Conservation (phyloP, 1,140 invertebrate species). For the Tetramorium parvispinum region DNA sequence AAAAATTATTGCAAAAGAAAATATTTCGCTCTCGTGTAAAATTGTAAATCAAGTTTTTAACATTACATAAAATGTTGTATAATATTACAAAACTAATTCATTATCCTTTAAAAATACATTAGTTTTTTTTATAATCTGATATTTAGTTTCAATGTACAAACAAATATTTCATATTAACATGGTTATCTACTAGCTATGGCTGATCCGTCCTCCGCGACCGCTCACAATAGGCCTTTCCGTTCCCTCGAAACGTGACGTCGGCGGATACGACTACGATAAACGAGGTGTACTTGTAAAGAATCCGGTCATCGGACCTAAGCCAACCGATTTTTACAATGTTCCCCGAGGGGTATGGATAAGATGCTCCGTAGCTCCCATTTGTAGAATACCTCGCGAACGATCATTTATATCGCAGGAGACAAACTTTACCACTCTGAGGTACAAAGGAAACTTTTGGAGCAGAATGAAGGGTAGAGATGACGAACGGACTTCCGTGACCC, state of each 20-base stretch:
- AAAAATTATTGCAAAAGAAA: neutral
- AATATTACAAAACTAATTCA: neutral
- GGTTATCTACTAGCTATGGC: slow-evolving; percentile 58
- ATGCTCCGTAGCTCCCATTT: neutral
- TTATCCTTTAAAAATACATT: neutral
- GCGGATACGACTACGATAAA: slow-evolving; percentile 60
- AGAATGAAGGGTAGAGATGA: slow-evolving; percentile 72
- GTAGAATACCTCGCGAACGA: slow-evolving; percentile 29
- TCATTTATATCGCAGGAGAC: slow-evolving; percentile 61
- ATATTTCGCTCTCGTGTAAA: neutral
- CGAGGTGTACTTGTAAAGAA: slow-evolving; percentile 64
- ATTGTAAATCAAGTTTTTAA: neutral
- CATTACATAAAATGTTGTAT: neutral
- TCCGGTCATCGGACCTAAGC: neutral
- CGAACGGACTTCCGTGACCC: slow-evolving; percentile 30
- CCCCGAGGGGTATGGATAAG: slow-evolving; percentile 49
- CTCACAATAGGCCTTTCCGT: slow-evolving; percentile 21
- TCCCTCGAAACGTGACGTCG: slow-evolving; percentile 64
- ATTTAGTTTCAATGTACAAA: neutral
- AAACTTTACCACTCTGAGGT: slow-evolving; percentile 64
- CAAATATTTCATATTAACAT: neutral
- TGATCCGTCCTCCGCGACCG: slow-evolving; percentile 57
- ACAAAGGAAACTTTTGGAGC: slow-evolving; percentile 77
- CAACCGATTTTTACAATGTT: slow-evolving; percentile 64
- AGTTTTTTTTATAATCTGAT: neutral